Evolutionary conservation across 2,888 invertebrate genomes (phyloP).

Genomic region (Cylloceria caligata): DNA sequence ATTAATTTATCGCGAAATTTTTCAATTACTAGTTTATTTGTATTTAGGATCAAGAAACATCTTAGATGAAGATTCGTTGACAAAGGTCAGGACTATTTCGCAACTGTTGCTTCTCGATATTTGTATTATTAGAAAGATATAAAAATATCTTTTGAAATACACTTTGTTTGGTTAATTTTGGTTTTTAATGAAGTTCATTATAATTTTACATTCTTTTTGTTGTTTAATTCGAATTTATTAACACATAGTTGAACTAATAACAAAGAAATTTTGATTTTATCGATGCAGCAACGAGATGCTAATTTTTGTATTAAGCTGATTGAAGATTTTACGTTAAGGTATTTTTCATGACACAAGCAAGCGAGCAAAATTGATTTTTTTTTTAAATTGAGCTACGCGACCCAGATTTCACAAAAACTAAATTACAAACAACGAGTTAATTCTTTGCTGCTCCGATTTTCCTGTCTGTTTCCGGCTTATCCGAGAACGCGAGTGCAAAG

Average conservation of each 20-base stretch:
- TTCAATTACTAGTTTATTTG: not conserved
- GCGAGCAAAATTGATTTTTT: not conserved
- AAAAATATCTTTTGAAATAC: too few species aligned
- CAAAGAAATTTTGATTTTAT: not conserved
- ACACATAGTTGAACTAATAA: not conserved
- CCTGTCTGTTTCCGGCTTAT: not conserved
- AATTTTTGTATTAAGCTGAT: not conserved
- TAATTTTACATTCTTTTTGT: too few species aligned
- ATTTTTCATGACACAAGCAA: not conserved
- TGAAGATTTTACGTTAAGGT: not conserved
- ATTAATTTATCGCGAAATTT: conserved; percentile 19
- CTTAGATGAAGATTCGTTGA: not conserved
- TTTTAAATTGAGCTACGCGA: not conserved
- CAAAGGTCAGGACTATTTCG: conserved; percentile 13
- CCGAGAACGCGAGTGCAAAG: not conserved
- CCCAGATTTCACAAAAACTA: too few species aligned
- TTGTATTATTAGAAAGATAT: too few species aligned
- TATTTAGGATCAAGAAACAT: not conserved
- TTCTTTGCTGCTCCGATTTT: not conserved
- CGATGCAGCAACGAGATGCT: too few species aligned
- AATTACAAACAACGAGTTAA: not conserved
- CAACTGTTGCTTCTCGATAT: too few species aligned
- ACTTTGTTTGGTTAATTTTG: too few species aligned
- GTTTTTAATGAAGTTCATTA: too few species aligned
- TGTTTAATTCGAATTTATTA: too few species aligned